phyloP scores from a whole-genome alignment of 2,888 invertebrate genomes.

The Ypsolopha sequella region DNA sequence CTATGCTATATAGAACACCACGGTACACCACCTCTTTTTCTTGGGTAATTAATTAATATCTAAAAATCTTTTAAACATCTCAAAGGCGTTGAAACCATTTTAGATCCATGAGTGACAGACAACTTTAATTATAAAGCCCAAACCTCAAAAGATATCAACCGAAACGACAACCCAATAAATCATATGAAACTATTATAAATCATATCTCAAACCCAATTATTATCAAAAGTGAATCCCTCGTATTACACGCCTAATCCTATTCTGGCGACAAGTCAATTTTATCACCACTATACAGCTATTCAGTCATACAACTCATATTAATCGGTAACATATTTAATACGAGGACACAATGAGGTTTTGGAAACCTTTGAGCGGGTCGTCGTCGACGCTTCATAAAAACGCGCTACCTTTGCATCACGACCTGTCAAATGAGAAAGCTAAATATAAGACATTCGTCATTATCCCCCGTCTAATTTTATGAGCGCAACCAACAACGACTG shows the following conservation, averaged over 20 bases:
- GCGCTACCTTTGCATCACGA: slow-evolving; percentile 43
- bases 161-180: slow-evolving; percentile 49
- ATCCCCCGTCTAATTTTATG: slow-evolving; percentile 45
- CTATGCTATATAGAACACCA: too few species aligned
- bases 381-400: slow-evolving; percentile 36
- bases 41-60: too few species aligned
- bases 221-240: slow-evolving; percentile 51
- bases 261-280: slow-evolving; percentile 57
- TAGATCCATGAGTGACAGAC: too few species aligned
- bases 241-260: slow-evolving; percentile 57
- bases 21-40: too few species aligned
- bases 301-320: slow-evolving; percentile 54
- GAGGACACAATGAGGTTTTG: slow-evolving; percentile 29
- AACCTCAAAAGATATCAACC: slow-evolving; percentile 5
- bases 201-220: slow-evolving; percentile 25
- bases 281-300: slow-evolving; percentile 49
- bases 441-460: slow-evolving; percentile 59
- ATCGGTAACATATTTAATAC: slow-evolving; percentile 48
- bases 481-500: slow-evolving; percentile 16
- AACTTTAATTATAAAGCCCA: too few species aligned
- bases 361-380: slow-evolving; percentile 23
- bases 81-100: too few species aligned
- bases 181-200: slow-evolving; percentile 35
- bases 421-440: slow-evolving; percentile 44
- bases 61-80: too few species aligned